These are phyloP conservation scores for Aphidius ervi DNA, from an alignment of 1,140 invertebrate species.

Conservation along the genomic window DNA sequence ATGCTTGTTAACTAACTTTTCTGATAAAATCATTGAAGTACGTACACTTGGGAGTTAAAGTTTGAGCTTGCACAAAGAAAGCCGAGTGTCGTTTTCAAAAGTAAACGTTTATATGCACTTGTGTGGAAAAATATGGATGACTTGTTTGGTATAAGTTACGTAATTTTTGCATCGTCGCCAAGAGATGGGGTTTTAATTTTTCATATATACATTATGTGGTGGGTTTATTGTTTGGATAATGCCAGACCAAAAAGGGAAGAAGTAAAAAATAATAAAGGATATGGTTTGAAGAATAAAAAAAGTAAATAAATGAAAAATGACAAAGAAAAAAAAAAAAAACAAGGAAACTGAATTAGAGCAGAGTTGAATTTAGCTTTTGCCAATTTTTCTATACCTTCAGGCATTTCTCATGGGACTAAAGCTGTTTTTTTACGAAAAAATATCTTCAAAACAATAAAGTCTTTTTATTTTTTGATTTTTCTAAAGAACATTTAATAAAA, in stretches of 20 bases:
- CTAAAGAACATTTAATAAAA: not conserved
- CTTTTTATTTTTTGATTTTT: not conserved
- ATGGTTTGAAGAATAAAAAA: not conserved
- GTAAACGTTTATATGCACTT: conserved; percentile 17
- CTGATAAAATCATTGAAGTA: no score
- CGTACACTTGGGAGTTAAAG: no score
- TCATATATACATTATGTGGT: not conserved
- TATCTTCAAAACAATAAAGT: conserved; percentile 11
- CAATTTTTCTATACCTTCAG: conserved; percentile 12
- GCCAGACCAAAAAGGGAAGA: not conserved
- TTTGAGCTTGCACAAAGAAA: no score
- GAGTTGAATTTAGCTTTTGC: conserved; percentile 17
- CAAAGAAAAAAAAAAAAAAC: not conserved
- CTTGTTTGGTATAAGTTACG: not conserved
- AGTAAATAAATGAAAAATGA: not conserved
- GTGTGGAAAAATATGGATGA: conserved; percentile 1
- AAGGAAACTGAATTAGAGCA: conserved; percentile 6
- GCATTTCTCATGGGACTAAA: conserved; percentile 17
- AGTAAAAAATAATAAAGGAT: not conserved
- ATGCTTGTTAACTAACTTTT: not conserved
- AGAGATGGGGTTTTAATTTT: conserved; percentile 21
- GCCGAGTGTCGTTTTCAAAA: not conserved
- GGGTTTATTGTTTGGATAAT: no score
- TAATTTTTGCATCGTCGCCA: conserved; percentile 9
- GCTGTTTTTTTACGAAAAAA: conserved; percentile 8